phyloP scores from a whole-genome alignment of 2,113 vertebrate species.

The Bufo bufo region DNA sequence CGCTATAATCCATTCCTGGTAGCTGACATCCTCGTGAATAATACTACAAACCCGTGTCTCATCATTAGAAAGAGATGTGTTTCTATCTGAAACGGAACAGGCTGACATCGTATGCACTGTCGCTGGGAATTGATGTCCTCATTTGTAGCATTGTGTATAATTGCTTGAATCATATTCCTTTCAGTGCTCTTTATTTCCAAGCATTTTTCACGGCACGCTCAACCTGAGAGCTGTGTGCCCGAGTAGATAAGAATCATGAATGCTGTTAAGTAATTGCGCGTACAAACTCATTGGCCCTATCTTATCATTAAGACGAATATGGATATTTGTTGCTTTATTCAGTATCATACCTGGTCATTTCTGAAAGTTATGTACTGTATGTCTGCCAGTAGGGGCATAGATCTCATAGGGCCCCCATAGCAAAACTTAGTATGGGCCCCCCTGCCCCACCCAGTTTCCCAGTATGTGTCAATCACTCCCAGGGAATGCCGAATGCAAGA shows the following conservation, averaged over 20 bases:
- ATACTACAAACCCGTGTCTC: constrained; percentile 39
- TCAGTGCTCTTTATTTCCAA: constrained; percentile 45
- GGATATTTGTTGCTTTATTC: too few species aligned
- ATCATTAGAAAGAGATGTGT: constrained; percentile 45
- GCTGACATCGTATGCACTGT: constrained; percentile 42
- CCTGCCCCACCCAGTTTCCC: too few species aligned
- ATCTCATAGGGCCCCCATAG: too few species aligned
- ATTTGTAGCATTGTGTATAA: constrained; percentile 46
- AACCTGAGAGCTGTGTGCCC: neutral
- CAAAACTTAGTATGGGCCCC: too few species aligned
- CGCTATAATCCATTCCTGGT: neutral
- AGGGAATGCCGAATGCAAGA: too few species aligned
- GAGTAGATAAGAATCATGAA: neutral
- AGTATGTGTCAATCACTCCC: too few species aligned
- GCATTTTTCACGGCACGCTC: neutral
- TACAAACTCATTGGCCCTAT: neutral
- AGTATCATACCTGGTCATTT: too few species aligned
- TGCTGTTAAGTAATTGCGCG: neutral
- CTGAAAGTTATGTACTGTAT: too few species aligned
- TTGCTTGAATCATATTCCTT: constrained; percentile 52
- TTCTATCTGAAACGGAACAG: constrained; percentile 45
- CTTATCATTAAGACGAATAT: neutral
- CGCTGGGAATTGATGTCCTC: constrained; percentile 48
- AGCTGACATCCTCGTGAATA: constrained; percentile 47
- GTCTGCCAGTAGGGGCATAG: too few species aligned